Conservation (phyloP, 2,113 vertebrate genomes). For the Todiramphus saurophagus region DNA sequence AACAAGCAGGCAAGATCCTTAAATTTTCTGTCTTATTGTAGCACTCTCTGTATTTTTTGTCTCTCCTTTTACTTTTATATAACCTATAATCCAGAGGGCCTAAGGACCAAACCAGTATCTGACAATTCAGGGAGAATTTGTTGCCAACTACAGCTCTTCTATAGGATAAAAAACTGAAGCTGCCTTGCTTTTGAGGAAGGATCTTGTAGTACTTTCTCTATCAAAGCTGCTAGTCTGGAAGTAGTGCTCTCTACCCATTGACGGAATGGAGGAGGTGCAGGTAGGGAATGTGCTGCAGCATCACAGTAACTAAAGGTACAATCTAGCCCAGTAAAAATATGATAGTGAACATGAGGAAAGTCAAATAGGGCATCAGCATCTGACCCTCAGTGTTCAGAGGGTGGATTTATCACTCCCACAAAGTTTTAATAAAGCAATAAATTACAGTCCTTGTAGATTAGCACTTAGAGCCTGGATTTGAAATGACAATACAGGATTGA, state of each 20-base stretch:
- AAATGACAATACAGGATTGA: constrained; percentile 52
- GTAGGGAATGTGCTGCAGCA: not conserved
- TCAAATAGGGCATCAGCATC: not conserved
- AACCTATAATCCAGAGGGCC: not conserved
- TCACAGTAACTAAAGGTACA: not conserved
- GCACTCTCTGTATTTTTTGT: not conserved
- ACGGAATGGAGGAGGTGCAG: not conserved
- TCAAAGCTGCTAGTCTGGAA: not conserved
- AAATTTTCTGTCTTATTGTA: not conserved
- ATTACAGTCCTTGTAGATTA: constrained; percentile 48
- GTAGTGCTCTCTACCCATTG: not conserved
- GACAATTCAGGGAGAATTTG: not conserved
- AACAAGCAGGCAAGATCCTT: not conserved
- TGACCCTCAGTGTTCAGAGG: not conserved
- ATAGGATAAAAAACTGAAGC: not conserved
- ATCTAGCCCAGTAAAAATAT: not conserved
- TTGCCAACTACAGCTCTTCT: not conserved
- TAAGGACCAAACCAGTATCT: not conserved
- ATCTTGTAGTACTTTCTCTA: not conserved
- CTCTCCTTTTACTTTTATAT: not conserved
- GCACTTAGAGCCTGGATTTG: constrained; percentile 9
- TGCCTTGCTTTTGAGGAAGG: not conserved
- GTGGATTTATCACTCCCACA: constrained; percentile 57
- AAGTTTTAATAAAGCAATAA: constrained; percentile 64
- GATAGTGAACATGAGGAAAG: not conserved